Conservation (phyloP, 2,797 vertebrate species). For the Sebastes alutus region DNA sequence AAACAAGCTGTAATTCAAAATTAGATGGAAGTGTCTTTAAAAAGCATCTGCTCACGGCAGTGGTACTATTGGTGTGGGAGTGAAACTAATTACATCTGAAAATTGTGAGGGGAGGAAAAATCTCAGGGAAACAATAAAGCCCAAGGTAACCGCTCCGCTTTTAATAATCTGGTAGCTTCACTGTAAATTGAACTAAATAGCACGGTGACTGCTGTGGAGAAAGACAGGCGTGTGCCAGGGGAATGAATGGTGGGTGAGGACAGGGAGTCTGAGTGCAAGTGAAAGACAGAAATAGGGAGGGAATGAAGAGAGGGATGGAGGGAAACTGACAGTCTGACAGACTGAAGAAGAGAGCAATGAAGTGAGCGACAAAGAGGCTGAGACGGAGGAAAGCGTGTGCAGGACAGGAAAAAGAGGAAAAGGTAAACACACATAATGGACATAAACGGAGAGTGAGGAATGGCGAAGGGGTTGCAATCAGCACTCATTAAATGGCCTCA, state of each 20-base stretch:
- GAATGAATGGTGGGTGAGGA: slow-evolving; percentile 5
- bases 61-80: slow-evolving; percentile 30
- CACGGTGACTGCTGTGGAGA: slow-evolving; percentile 19
- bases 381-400: background rate
- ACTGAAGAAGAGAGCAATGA: slow-evolving; percentile 23
- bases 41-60: slow-evolving; percentile 34
- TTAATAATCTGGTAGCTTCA: slow-evolving; percentile 41
- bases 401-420: background rate
- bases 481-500: slow-evolving; percentile 51
- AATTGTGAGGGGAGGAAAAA: slow-evolving; percentile 14
- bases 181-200: slow-evolving; percentile 49
- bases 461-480: slow-evolving; percentile 23
- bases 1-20: slow-evolving; percentile 26
- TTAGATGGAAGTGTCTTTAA: slow-evolving; percentile 21
- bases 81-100: slow-evolving; percentile 54
- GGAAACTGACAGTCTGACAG: slow-evolving; percentile 28
- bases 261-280: background rate
- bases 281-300: slow-evolving; percentile 2
- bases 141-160: slow-evolving; percentile 46
- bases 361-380: slow-evolving; percentile 17
- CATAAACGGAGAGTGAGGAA: slow-evolving; percentile 26
- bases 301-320: background rate
- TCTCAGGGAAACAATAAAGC: slow-evolving; percentile 34
- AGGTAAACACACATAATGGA: slow-evolving; percentile 15
- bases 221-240: slow-evolving; percentile 21